These are phyloP conservation scores for Apocrypta bakeri DNA, from an alignment of 1,140 invertebrate species.

Conservation along the genomic window DNA sequence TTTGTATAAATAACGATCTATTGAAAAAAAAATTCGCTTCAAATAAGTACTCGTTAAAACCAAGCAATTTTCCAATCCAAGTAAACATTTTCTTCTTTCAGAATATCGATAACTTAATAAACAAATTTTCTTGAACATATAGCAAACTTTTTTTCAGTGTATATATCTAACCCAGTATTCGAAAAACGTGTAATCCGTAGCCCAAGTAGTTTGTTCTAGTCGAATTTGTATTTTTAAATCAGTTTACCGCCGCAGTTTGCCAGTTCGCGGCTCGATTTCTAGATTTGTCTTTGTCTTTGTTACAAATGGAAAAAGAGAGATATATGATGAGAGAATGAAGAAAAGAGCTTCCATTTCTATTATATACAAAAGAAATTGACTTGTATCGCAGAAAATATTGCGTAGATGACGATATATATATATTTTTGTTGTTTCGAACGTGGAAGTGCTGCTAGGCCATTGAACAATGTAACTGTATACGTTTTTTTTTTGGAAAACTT, in stretches of 20 bases:
- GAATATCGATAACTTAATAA: too few species aligned
- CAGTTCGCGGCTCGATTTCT: slow-evolving; percentile 10
- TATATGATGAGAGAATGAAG: background rate
- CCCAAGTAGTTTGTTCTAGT: slow-evolving; percentile 47
- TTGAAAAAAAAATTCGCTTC: too few species aligned
- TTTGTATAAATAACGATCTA: too few species aligned
- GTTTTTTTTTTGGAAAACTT: slow-evolving; percentile 17
- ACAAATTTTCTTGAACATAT: too few species aligned
- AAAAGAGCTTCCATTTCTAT: background rate
- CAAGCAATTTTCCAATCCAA: too few species aligned
- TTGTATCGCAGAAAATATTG: slow-evolving; percentile 11
- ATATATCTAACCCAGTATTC: slow-evolving; percentile 16
- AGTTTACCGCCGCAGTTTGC: background rate
- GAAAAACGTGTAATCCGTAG: slow-evolving; percentile 9
- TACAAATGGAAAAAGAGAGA: slow-evolving; percentile 13
- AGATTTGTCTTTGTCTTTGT: slow-evolving; percentile 23
- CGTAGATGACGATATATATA: slow-evolving; percentile 5
- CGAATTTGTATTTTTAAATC: slow-evolving; percentile 22
- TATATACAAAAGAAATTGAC: background rate
- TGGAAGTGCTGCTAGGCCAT: slow-evolving; percentile 37
- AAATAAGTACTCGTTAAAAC: too few species aligned
- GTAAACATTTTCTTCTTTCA: too few species aligned
- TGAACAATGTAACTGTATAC: slow-evolving; percentile 43
- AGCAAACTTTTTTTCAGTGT: too few species aligned
- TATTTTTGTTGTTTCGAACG: background rate